Conservation (phyloP, 2,797 vertebrate genomes). For the Synanceia verrucosa region DNA sequence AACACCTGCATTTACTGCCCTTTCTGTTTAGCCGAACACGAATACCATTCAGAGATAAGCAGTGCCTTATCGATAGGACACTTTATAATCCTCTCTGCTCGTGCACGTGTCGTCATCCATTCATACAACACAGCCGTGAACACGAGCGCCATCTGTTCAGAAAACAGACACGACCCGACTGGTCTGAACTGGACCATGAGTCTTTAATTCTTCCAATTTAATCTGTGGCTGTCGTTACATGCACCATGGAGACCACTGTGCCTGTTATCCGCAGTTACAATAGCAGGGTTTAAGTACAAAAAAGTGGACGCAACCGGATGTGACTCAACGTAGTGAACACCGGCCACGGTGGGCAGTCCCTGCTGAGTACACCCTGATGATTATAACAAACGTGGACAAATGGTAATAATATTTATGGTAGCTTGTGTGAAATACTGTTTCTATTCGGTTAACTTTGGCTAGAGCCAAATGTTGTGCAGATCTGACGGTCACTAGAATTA, state of each 20-base stretch:
- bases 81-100: not conserved
- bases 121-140: conserved; percentile 21
- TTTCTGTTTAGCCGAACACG: accelerated
- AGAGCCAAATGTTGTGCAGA: not conserved
- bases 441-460: not conserved
- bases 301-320: conserved; percentile 50
- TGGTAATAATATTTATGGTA: not conserved
- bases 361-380: no score
- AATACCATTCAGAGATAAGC: not conserved
- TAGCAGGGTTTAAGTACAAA: not conserved
- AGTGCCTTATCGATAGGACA: not conserved
- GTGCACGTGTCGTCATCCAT: conserved; percentile 74
- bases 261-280: accelerated
- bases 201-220: not conserved
- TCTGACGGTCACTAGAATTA: no score
- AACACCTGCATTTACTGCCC: accelerated
- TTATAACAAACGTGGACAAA: no score
- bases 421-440: not conserved
- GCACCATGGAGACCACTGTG: accelerated
- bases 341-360: not conserved
- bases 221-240: not conserved
- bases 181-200: no score
- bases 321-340: conserved; percentile 13
- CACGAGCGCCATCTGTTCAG: not conserved
- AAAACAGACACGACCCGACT: not conserved